phyloP scores from a whole-genome alignment of 2,113 vertebrate genomes.

The Sceloporus tristichus region DNA sequence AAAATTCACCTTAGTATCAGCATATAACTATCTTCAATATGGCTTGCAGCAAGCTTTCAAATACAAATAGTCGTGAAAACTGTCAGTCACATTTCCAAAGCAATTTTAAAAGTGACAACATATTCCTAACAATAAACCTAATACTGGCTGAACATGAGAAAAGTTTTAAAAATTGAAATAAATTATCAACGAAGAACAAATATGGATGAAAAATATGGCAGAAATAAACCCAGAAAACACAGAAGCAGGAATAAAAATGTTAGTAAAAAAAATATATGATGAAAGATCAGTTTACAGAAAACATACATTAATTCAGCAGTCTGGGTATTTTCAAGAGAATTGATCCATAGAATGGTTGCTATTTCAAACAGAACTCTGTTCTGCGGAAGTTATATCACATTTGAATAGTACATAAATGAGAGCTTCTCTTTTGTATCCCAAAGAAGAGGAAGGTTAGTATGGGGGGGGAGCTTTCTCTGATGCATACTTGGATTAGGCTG shows the following conservation, averaged over 20 bases:
- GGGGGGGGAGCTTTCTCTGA: not conserved
- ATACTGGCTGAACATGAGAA: not conserved
- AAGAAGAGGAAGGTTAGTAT: not conserved
- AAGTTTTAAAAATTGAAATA: not conserved
- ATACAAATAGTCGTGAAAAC: not conserved
- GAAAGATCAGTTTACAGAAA: not conserved
- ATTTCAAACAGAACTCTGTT: not conserved
- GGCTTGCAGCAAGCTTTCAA: slow-evolving; percentile 33
- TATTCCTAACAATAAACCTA: not conserved
- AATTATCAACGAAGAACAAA: not conserved
- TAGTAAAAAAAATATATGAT: not conserved
- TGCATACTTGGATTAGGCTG: not conserved
- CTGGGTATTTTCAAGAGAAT: not conserved
- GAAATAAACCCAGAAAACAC: not conserved
- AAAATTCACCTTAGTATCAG: not conserved
- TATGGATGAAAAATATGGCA: not conserved
- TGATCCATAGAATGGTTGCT: not conserved
- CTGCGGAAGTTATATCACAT: not conserved
- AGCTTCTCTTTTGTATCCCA: not conserved
- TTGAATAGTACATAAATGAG: not conserved
- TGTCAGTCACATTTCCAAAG: not conserved
- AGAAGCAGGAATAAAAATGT: not conserved
- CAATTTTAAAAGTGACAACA: not conserved
- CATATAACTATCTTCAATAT: slow-evolving; percentile 32
- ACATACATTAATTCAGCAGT: not conserved